phyloP scores from a whole-genome alignment of 2,888 invertebrate genomes.

The Anoncus sp. region DNA sequence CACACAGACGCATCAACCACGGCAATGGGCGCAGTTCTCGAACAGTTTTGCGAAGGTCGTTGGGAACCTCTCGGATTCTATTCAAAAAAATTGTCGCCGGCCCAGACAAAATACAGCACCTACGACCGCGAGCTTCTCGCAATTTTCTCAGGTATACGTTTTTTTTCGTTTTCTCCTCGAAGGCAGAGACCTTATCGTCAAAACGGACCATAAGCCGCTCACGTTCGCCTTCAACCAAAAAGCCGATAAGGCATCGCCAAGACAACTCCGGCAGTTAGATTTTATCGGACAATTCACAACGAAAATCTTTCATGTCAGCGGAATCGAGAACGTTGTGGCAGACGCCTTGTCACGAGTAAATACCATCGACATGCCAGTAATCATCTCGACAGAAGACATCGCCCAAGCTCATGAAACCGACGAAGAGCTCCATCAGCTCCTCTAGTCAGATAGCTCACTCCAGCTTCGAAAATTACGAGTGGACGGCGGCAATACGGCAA shows the following conservation, averaged over 20 bases:
- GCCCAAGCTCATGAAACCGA: slow-evolving; percentile 25
- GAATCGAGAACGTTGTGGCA: slow-evolving; percentile 19
- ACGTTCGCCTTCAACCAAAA: slow-evolving; percentile 18
- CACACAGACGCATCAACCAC: slow-evolving; percentile 56
- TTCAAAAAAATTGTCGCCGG: neutral
- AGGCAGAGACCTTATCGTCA: slow-evolving; percentile 10
- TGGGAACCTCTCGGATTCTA: slow-evolving; percentile 3
- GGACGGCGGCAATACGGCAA: slow-evolving; percentile 15
- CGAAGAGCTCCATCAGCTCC: slow-evolving; percentile 28
- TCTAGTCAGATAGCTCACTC: slow-evolving; percentile 8
- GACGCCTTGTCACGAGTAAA: slow-evolving; percentile 41
- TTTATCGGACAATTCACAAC: slow-evolving; percentile 26
- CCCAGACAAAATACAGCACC: slow-evolving; percentile 19
- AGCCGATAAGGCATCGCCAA: slow-evolving; percentile 23
- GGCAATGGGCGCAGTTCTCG: slow-evolving; percentile 18
- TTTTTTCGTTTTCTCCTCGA: slow-evolving; percentile 23
- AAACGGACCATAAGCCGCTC: slow-evolving; percentile 25
- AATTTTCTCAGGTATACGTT: slow-evolving; percentile 10
- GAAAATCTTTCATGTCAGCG: slow-evolving; percentile 17
- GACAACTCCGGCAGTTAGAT: slow-evolving; percentile 26
- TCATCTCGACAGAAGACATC: slow-evolving; percentile 33
- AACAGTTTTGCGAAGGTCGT: neutral
- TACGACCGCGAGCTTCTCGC: slow-evolving; percentile 26
- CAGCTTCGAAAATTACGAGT: slow-evolving; percentile 23
- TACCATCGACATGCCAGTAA: slow-evolving; percentile 34